Conservation (phyloP, 2,797 vertebrate genomes). For the Masticophis lateralis region DNA sequence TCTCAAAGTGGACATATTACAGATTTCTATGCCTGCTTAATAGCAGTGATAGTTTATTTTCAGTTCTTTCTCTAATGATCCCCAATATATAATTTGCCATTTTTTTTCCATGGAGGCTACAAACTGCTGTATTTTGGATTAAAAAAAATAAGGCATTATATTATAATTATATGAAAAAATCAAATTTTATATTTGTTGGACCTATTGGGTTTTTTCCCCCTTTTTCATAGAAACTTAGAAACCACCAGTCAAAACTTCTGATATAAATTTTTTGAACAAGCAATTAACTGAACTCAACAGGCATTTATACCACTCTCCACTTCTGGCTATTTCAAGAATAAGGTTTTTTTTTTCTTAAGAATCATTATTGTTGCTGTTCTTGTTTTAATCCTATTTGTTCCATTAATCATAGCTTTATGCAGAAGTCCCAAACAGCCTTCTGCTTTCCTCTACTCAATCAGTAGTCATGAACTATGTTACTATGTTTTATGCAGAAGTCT, state of each 20-base stretch:
- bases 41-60: not conserved
- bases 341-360: not conserved
- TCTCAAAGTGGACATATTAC: not conserved
- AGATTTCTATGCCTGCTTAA: not conserved
- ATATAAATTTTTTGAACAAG: not conserved
- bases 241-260: not conserved
- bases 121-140: not conserved
- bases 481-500: too few species aligned
- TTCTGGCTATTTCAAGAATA: not conserved
- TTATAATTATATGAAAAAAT: not conserved
- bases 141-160: not conserved
- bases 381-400: not conserved
- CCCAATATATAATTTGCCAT: not conserved
- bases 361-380: not conserved
- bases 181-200: not conserved
- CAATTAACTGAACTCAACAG: not conserved
- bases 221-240: not conserved
- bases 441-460: conserved; percentile 5
- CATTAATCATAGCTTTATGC: not conserved
- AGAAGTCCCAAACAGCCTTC: not conserved
- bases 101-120: not conserved
- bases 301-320: not conserved
- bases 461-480: not conserved
- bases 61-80: not conserved
- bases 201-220: not conserved